phyloP scores from a whole-genome alignment of 2,797 vertebrate genomes.

The Semotilus atromaculatus region DNA sequence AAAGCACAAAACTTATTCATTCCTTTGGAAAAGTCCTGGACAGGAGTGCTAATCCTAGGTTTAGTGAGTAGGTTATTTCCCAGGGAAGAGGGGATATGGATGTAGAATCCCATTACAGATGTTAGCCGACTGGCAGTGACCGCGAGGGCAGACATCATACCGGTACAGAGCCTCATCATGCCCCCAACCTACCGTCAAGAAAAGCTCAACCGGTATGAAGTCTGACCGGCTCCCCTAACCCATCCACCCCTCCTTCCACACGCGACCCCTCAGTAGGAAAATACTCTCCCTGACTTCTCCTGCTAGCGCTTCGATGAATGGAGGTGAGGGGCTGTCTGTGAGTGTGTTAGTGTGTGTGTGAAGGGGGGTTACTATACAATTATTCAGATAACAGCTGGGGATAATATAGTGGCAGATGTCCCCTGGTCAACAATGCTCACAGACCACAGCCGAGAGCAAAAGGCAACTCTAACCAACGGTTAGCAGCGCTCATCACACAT shows the following conservation, averaged over 20 bases:
- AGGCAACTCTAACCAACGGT: constrained; percentile 57
- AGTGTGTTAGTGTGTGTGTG: constrained; percentile 42
- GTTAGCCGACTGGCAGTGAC: constrained; percentile 75
- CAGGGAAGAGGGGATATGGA: constrained; percentile 53
- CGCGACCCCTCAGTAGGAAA: constrained; percentile 39
- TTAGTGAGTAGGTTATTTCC: constrained; percentile 53
- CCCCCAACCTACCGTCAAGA: constrained; percentile 47
- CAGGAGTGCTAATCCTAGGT: constrained; percentile 51
- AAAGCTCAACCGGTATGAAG: constrained; percentile 39
- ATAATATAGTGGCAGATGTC: constrained; percentile 87
- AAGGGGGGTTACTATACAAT: constrained; percentile 77
- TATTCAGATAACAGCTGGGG: constrained; percentile 87
- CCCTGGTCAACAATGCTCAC: constrained; percentile 83
- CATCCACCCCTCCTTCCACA: constrained; percentile 39
- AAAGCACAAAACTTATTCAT: constrained; percentile 32
- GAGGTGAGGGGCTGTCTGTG: constrained; percentile 41
- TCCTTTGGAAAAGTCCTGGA: constrained; percentile 45
- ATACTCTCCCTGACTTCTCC: constrained; percentile 40
- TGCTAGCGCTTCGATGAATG: constrained; percentile 42
- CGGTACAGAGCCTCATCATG: constrained; percentile 53
- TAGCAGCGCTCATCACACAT: constrained; percentile 31
- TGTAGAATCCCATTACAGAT: constrained; percentile 77
- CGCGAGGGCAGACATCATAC: constrained; percentile 63
- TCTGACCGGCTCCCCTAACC: constrained; percentile 42
- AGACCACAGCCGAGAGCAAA: constrained; percentile 58